These are phyloP conservation scores for Catocala fraxini DNA, from an alignment of 2,888 invertebrate genomes.

Conservation along the genomic window DNA sequence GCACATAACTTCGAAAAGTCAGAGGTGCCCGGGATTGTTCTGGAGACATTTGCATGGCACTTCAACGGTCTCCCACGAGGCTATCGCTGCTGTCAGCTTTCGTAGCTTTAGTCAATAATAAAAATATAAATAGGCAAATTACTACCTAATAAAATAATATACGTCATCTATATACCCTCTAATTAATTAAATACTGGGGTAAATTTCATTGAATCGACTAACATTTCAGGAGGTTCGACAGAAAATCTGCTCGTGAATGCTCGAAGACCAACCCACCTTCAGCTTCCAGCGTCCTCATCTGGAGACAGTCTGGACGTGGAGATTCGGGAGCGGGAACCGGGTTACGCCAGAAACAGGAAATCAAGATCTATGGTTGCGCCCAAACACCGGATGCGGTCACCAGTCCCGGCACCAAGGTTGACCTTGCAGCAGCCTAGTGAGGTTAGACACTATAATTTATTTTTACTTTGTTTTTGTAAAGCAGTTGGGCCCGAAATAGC, in stretches of 20 bases:
- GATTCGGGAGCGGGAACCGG: constrained; percentile 66
- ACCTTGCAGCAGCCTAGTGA: constrained; percentile 62
- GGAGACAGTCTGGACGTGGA: constrained; percentile 83
- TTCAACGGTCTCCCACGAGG: too few species aligned
- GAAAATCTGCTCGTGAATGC: constrained; percentile 70
- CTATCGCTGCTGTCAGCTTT: too few species aligned
- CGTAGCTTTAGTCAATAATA: too few species aligned
- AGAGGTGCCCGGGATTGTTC: too few species aligned
- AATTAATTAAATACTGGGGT: too few species aligned
- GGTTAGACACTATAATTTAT: constrained; percentile 47
- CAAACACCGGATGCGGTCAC: constrained; percentile 71
- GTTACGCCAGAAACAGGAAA: constrained; percentile 68
- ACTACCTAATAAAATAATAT: too few species aligned
- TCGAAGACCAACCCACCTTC: constrained; percentile 72
- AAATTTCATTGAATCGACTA: neutral
- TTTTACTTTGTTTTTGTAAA: too few species aligned
- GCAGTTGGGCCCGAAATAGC: too few species aligned
- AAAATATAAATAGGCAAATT: too few species aligned
- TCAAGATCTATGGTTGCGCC: constrained; percentile 78
- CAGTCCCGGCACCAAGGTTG: constrained; percentile 73
- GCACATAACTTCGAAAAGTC: too few species aligned
- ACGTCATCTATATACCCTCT: too few species aligned
- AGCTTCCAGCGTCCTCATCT: constrained; percentile 78
- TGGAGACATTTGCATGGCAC: too few species aligned
- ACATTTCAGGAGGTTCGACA: constrained; percentile 77